A percentile compares a stretch with the other conserved stretches of the same genome.
Evolutionary conservation across 2,888 invertebrate species (phyloP).

Genomic region (Rhaphigaster nebulosa): DNA sequence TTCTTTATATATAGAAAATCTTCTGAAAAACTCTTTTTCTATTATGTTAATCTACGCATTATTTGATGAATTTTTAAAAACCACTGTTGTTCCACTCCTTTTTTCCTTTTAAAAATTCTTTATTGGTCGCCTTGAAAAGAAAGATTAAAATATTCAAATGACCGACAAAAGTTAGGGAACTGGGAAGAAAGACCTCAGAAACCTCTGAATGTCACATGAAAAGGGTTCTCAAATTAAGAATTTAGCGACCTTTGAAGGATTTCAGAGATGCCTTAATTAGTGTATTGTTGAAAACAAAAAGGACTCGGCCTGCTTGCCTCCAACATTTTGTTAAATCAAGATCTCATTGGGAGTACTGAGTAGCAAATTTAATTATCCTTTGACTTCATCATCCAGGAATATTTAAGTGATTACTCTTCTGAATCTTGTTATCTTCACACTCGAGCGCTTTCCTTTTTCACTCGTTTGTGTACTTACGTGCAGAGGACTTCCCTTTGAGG

Average conservation of each 20-base stretch:
- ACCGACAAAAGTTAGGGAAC: not conserved
- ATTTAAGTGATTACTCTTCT: constrained; percentile 13
- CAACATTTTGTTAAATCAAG: constrained; percentile 29
- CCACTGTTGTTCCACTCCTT: not conserved
- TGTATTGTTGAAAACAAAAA: constrained; percentile 56
- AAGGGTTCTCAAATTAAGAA: constrained; percentile 51
- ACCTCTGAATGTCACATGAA: constrained; percentile 48
- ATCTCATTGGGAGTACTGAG: constrained; percentile 8
- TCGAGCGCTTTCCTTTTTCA: not conserved
- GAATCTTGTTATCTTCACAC: constrained; percentile 3
- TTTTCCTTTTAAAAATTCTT: not conserved
- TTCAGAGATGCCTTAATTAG: constrained; percentile 43
- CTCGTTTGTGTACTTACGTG: not conserved
- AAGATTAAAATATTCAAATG: constrained; percentile 51
- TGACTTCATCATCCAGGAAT: constrained; percentile 39
- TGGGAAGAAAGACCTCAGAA: constrained; percentile 19
- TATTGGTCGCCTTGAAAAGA: constrained; percentile 8
- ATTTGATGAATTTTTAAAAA: not conserved
- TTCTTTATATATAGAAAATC: no score
- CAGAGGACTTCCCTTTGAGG: not conserved
- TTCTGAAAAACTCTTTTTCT: not conserved
- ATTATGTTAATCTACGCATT: not conserved
- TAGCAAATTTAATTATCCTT: constrained; percentile 50
- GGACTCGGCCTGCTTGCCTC: not conserved
- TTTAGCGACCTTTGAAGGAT: constrained; percentile 49